Evolutionary conservation across 1,140 invertebrate genomes (phyloP).

Genomic region (Drosophila erecta): DNA sequence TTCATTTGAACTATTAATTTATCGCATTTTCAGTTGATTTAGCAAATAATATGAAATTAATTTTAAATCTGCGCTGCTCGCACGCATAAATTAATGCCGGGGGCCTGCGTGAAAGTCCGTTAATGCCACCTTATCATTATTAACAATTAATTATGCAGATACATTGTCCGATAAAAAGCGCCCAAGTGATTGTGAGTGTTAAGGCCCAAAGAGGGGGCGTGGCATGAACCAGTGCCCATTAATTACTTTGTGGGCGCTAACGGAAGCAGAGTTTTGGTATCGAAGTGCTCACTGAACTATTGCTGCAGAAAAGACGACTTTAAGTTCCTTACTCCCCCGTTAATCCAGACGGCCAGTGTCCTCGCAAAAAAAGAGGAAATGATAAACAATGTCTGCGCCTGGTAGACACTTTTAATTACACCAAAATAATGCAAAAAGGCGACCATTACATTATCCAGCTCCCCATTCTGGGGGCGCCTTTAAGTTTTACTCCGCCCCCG

Average conservation of each 20-base stretch:
- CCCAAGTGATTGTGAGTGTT: slow-evolving; percentile 6
- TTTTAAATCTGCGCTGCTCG: slow-evolving; percentile 54
- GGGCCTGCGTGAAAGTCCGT: slow-evolving; percentile 26
- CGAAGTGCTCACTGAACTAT: not conserved
- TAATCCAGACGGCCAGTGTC: slow-evolving; percentile 44
- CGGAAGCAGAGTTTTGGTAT: not conserved
- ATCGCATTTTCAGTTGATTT: slow-evolving; percentile 77
- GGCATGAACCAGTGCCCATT: slow-evolving; percentile 27
- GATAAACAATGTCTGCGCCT: slow-evolving; percentile 61
- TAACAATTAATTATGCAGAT: slow-evolving; percentile 80
- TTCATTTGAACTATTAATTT: slow-evolving; percentile 73
- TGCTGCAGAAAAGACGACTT: slow-evolving; percentile 1
- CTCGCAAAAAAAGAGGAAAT: slow-evolving; percentile 28
- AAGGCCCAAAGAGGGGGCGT: slow-evolving; percentile 12
- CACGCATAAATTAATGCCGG: slow-evolving; percentile 56
- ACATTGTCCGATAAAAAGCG: slow-evolving; percentile 23
- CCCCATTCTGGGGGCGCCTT: slow-evolving; percentile 17
- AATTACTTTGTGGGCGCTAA: slow-evolving; percentile 18
- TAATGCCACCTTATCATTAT: slow-evolving; percentile 68
- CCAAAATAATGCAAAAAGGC: slow-evolving; percentile 39
- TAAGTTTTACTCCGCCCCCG: slow-evolving; percentile 14
- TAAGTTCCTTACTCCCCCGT: slow-evolving; percentile 7
- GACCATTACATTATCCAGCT: slow-evolving; percentile 23
- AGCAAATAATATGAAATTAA: slow-evolving; percentile 68
- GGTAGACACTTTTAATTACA: slow-evolving; percentile 74